These are phyloP conservation scores for Lagenorhynchus albirostris DNA, from an alignment of 2,113 vertebrate genomes.

Conservation along the genomic window DNA sequence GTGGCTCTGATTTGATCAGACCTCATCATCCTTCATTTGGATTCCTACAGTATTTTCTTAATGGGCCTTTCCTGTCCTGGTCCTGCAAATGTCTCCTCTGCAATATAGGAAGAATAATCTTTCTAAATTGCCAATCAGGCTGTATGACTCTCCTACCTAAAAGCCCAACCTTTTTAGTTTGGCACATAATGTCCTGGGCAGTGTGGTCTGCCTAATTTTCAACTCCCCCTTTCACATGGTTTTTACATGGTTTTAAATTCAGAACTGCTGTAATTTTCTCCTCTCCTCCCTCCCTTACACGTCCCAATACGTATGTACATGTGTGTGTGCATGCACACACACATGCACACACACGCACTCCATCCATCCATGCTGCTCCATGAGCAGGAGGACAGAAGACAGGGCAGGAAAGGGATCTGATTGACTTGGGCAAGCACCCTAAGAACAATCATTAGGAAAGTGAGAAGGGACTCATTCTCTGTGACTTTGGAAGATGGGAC, in stretches of 20 bases:
- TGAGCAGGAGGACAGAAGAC: background rate
- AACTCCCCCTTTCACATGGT: background rate
- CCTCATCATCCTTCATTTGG: background rate
- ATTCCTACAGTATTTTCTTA: background rate
- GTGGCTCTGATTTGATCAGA: background rate
- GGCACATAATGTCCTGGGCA: background rate
- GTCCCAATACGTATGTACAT: background rate
- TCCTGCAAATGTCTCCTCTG: background rate
- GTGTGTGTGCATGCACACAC: fast-evolving
- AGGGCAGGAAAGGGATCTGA: background rate
- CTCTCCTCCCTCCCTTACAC: background rate
- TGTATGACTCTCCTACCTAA: background rate
- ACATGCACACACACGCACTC: background rate
- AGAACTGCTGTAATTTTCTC: background rate
- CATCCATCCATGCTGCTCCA: background rate
- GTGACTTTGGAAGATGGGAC: background rate
- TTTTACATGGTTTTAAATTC: background rate
- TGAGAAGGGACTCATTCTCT: background rate
- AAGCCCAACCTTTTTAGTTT: background rate
- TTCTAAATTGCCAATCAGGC: background rate
- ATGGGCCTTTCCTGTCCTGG: background rate
- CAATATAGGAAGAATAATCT: background rate
- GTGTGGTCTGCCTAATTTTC: background rate
- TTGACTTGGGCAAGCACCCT: background rate
- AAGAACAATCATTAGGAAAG: background rate